Conservation (phyloP, 2,888 invertebrate species). For the Endotricha flammealis region DNA sequence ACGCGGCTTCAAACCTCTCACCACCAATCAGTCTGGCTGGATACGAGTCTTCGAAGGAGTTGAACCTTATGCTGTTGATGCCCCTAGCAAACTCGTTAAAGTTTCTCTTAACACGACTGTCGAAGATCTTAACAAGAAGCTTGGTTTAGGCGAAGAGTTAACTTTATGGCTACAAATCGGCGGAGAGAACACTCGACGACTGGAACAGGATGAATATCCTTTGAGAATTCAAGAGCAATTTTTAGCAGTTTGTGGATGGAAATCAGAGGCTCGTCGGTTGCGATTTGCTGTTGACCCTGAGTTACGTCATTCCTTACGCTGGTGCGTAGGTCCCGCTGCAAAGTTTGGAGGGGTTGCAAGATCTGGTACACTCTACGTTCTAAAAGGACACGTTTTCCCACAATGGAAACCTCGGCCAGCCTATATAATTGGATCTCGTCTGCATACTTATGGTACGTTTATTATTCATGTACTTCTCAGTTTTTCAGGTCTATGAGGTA, state of each 20-base stretch:
- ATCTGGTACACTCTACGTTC: slow-evolving; percentile 75
- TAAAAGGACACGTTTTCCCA: slow-evolving; percentile 83
- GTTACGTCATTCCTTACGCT: slow-evolving; percentile 78
- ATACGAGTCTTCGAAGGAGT: slow-evolving; percentile 80
- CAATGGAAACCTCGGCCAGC: slow-evolving; percentile 82
- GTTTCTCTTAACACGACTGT: slow-evolving; percentile 78
- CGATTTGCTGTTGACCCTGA: slow-evolving; percentile 83
- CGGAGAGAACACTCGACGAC: slow-evolving; percentile 73
- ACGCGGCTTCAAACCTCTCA: slow-evolving; percentile 61
- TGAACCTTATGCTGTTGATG: slow-evolving; percentile 64
- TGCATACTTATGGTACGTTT: slow-evolving; percentile 75
- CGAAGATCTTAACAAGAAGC: slow-evolving; percentile 67
- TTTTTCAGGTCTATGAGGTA: too few relatives aligned
- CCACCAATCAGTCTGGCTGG: slow-evolving; percentile 73
- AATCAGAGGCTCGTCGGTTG: slow-evolving; percentile 75
- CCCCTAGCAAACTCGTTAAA: slow-evolving; percentile 76
- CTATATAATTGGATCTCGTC: slow-evolving; percentile 78
- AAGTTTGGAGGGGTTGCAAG: slow-evolving; percentile 59
- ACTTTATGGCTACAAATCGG: slow-evolving; percentile 78
- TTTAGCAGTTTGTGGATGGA: slow-evolving; percentile 78
- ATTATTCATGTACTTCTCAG: background rate
- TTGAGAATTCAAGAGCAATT: slow-evolving; percentile 80
- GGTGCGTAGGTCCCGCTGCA: slow-evolving; percentile 79
- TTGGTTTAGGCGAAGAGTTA: slow-evolving; percentile 69
- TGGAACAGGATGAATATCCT: slow-evolving; percentile 76